Evolutionary conservation across 2,797 vertebrate genomes (phyloP).

Genomic region (Gymnocypris eckloni): DNA sequence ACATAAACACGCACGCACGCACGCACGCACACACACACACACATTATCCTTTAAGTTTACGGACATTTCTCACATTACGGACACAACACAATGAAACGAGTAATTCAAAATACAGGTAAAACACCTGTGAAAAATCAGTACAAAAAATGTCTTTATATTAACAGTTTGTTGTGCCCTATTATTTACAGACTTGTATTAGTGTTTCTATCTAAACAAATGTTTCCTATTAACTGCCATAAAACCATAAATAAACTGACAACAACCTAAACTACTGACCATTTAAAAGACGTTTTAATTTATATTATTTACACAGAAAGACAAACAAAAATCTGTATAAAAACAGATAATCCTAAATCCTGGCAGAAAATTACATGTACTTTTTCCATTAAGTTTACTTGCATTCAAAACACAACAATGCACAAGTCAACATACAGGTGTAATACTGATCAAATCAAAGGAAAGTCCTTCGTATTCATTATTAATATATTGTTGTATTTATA

Average conservation of each 20-base stretch:
- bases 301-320: not conserved
- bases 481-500: not conserved
- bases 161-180: not conserved
- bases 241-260: not conserved
- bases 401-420: not conserved
- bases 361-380: too few species aligned
- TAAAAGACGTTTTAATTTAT: not conserved
- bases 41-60: too few species aligned
- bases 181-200: not conserved
- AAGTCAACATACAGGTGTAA: not conserved
- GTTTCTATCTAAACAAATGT: not conserved
- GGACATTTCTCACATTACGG: not conserved
- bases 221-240: not conserved
- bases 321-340: too few species aligned
- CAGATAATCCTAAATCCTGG: not conserved
- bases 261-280: not conserved
- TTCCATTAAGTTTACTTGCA: not conserved
- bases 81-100: not conserved
- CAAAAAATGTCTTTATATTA: not conserved
- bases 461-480: not conserved
- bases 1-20: not conserved
- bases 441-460: not conserved
- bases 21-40: not conserved
- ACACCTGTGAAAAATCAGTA: not conserved
- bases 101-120: not conserved